A percentile compares a stretch with the other conserved stretches of the same genome.
Conservation (phyloP, 1,140 invertebrate species). For the Drosophila takahashii region DNA sequence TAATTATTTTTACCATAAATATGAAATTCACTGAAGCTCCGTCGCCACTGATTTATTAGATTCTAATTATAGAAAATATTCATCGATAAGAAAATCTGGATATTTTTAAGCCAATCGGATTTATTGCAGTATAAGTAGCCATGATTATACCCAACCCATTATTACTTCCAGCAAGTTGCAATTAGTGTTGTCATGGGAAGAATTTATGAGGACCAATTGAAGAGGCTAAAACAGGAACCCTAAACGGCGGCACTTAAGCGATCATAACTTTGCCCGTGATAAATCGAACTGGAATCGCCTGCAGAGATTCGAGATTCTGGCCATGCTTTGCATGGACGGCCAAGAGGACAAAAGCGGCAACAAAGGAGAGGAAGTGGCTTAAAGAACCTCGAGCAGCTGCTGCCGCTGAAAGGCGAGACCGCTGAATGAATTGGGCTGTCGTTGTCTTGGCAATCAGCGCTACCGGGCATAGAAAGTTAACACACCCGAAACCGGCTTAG, state of each 20-base stretch:
- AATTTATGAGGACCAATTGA: conserved; percentile 65
- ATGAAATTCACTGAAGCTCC: neutral
- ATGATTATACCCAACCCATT: conserved; percentile 14
- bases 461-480: conserved; percentile 78
- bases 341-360: conserved; percentile 12
- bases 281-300: conserved; percentile 74
- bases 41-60: neutral
- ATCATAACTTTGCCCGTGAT: conserved; percentile 75
- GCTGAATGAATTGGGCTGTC: conserved; percentile 71
- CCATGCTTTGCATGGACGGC: conserved; percentile 52
- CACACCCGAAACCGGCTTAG: conserved; percentile 72
- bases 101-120: conserved; percentile 10
- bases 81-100: conserved; percentile 2
- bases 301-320: conserved; percentile 39
- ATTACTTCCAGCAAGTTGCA: conserved; percentile 39
- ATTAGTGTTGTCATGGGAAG: conserved; percentile 68
- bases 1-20: neutral
- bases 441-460: conserved; percentile 73
- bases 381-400: conserved; percentile 33
- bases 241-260: conserved; percentile 74
- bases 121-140: conserved; percentile 23
- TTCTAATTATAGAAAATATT: neutral
- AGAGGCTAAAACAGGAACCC: conserved; percentile 42
- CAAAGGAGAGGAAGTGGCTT: conserved; percentile 9
- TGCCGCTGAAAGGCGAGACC: conserved; percentile 61